A percentile compares a stretch with the other conserved stretches of the same genome.
Evolutionary conservation across 2,888 invertebrate genomes (phyloP).

Genomic region (Plebejus melissa): DNA sequence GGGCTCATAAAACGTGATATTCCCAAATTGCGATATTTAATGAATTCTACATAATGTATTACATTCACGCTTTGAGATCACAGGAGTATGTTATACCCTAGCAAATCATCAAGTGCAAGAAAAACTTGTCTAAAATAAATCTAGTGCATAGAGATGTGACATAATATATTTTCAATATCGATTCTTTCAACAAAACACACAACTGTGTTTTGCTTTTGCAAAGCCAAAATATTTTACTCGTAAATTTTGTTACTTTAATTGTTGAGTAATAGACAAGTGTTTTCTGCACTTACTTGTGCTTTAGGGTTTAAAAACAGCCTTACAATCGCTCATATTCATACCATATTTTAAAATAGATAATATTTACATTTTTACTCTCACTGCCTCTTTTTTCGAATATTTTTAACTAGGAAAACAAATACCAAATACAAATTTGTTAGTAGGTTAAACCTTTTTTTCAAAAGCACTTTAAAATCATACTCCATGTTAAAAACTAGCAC

Average conservation of each 20-base stretch:
- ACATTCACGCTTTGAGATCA: conserved; percentile 77
- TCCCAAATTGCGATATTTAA: conserved; percentile 43
- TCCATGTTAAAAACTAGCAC: conserved; percentile 52
- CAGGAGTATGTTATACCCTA: conserved; percentile 70
- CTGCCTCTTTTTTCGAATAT: conserved; percentile 47
- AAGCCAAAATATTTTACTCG: not conserved
- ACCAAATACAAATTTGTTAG: conserved; percentile 9
- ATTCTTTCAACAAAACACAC: not conserved
- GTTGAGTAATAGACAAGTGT: conserved; percentile 43
- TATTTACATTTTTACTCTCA: conserved; percentile 66
- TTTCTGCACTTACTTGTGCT: conserved; percentile 50
- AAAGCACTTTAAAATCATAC: conserved; percentile 3
- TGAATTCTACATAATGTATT: conserved; percentile 44
- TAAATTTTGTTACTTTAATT: not conserved
- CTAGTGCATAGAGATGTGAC: not conserved
- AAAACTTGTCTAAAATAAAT: conserved; percentile 31
- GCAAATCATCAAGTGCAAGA: conserved; percentile 55
- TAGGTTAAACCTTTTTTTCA: conserved; percentile 17
- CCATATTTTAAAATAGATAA: conserved; percentile 49
- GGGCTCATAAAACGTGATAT: conserved; percentile 29
- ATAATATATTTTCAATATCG: not conserved
- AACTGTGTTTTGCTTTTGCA: conserved; percentile 1
- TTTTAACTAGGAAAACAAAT: conserved; percentile 5
- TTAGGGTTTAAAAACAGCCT: conserved; percentile 59
- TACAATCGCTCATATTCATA: conserved; percentile 54